Percentiles rank a stretch among this genome's conserved stretches.
Evolutionary conservation across 1,140 invertebrate genomes (phyloP).

Genomic region (Dermatophagoides farinae): DNA sequence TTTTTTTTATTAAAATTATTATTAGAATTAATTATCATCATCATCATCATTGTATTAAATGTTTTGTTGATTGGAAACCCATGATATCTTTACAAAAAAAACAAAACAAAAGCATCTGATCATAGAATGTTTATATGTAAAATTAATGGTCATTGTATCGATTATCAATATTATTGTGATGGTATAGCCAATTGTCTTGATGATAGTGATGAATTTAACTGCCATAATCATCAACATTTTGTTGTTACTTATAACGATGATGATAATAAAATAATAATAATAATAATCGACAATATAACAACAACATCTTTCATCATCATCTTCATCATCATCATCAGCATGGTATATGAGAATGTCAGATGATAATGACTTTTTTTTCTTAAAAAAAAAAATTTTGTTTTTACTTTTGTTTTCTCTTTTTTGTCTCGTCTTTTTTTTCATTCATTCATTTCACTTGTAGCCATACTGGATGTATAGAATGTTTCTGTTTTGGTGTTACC

Average conservation of each 20-base stretch:
- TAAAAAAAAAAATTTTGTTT: no score
- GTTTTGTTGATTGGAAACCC: not conserved
- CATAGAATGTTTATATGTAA: not conserved
- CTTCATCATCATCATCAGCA: no score
- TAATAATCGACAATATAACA: no score
- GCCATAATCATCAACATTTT: not conserved
- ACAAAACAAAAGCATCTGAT: not conserved
- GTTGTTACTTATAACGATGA: not conserved
- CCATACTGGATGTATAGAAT: constrained; percentile 66
- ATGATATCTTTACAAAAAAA: not conserved
- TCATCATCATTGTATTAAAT: no score
- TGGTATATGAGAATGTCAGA: not conserved
- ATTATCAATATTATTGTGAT: constrained; percentile 16
- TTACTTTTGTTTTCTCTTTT: no score
- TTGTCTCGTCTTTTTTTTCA: no score
- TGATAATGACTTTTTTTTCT: no score
- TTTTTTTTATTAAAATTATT: no score
- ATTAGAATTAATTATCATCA: no score
- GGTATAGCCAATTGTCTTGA: constrained; percentile 6
- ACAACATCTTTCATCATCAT: no score
- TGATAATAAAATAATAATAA: no score
- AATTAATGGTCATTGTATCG: constrained; percentile 19
- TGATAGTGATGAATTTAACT: constrained; percentile 2
- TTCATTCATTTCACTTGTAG: constrained; percentile 55
- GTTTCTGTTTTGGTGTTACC: constrained; percentile 77